Conservation (phyloP, 2,113 vertebrate species). For the Podilymbus podiceps region DNA sequence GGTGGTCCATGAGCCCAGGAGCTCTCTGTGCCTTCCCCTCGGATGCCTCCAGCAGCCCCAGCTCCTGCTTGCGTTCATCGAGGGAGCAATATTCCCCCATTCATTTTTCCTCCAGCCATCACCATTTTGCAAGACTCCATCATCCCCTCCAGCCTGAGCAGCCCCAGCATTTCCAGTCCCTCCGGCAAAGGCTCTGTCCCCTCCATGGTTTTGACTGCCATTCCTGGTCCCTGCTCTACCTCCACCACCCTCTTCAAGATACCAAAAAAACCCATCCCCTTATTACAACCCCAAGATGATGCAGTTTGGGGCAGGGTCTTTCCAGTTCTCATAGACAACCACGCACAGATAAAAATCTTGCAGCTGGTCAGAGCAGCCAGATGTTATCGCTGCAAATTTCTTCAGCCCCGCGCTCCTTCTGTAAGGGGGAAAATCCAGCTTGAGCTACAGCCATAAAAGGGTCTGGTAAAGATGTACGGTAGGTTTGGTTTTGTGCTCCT, state of each 20-base stretch:
- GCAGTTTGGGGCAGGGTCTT: neutral
- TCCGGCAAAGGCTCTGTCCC: neutral
- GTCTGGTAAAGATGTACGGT: neutral
- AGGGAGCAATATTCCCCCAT: neutral
- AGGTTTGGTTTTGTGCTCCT: neutral
- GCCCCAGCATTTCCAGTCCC: neutral
- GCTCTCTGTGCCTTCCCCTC: neutral
- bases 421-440: accelerated
- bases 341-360: neutral
- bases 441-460: neutral
- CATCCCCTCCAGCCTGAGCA: neutral
- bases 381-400: neutral
- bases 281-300: accelerated
- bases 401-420: accelerated
- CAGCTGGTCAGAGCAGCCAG: neutral
- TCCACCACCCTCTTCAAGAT: neutral
- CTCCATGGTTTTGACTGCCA: accelerated
- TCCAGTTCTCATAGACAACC: neutral
- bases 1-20: neutral
- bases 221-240: neutral
- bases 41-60: neutral
- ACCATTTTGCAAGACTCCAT: neutral
- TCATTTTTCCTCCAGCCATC: accelerated
- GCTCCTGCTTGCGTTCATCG: neutral
- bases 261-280: accelerated